Evolutionary conservation across 2,113 vertebrate genomes (phyloP).

Genomic region (Lipophrys pholis): DNA sequence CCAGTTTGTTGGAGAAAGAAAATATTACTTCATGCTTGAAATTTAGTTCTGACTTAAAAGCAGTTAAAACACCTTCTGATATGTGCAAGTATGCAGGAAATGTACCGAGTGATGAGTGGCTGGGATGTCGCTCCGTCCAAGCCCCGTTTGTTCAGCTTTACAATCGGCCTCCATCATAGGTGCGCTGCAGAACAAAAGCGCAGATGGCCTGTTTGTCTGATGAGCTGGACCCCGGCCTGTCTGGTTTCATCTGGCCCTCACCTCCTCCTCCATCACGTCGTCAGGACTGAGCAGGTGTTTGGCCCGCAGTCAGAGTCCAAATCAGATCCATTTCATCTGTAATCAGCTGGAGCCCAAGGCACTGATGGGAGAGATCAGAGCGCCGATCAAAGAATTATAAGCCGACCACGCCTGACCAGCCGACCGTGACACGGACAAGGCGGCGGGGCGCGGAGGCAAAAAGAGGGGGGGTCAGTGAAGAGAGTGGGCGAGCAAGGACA

Average conservation of each 20-base stretch:
- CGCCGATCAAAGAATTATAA: conserved; percentile 72
- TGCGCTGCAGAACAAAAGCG: conserved; percentile 11
- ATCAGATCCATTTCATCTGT: conserved; percentile 80
- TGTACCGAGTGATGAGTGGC: neutral
- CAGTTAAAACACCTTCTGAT: neutral
- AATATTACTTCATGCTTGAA: neutral
- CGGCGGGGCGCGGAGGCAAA: neutral
- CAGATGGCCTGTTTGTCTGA: conserved; percentile 50
- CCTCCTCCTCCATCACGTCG: conserved; percentile 47
- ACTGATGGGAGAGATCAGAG: conserved; percentile 76
- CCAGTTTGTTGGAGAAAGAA: neutral
- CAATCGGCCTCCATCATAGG: conserved; percentile 10
- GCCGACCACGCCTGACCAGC: conserved; percentile 70
- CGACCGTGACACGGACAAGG: conserved; percentile 63
- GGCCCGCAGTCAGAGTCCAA: conserved; percentile 69
- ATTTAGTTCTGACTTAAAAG: neutral
- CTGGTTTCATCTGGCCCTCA: conserved; percentile 43
- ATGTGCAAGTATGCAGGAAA: neutral
- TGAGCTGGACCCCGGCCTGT: conserved; percentile 35
- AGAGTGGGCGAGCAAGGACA: conserved; percentile 13
- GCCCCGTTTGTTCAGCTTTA: neutral
- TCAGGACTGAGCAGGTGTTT: conserved; percentile 76
- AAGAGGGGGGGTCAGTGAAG: neutral
- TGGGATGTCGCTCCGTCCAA: neutral
- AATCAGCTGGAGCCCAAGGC: conserved; percentile 77